Evolutionary conservation across 2,113 vertebrate genomes (phyloP), one percentile per base, ranked within the genome.

Genomic region (Chauna torquata): DNA sequence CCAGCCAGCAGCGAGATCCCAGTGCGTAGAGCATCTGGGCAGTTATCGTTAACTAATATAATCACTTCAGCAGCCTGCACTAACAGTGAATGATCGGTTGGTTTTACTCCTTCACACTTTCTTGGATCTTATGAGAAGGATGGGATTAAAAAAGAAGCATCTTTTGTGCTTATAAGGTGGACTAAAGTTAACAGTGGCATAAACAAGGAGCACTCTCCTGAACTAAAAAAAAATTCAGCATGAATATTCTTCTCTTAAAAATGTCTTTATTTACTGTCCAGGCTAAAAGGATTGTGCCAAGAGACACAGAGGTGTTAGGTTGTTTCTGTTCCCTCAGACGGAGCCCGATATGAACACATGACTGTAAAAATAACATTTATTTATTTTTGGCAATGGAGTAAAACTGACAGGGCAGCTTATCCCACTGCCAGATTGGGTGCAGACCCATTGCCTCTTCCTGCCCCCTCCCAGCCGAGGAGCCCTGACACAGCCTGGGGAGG

Each of bases 11-110:
- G 90, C 2, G n/a, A 94, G 78, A 92, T 44, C 78, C 81, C 84
- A 32, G 84, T 3, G 18, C 84, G 79, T 54, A 5, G 4, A 92
- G 91, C 93, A 95, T 96, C 86, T 95, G 93, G 93, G 58, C 82
- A 90, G 89, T 83, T 83, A 80, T 58, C 32, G 0, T 69, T 12
- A 77, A 68, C 91, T 58, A 70, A 92, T 40, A 85, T 58, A 85
- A 85, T 74, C 89, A 65, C 75, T 86, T 50, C 78, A 69, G 81
- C 91, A 86, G 83, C 94, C 94, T 36, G 25, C 34, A 68, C 62
- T 91, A 96, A 85, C 83, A 47, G 3, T 22, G 64, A 92, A 47
- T 12, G 55, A 85, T 25, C 34, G 58, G 19, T 74, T 88, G 69
- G 4, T 94, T 94, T 94, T 24, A 68, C 68, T 90, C 54, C 78